Evolutionary conservation across 92 coral and sea anemone genomes (phyloP).

Genomic region (Heliopora coerulea): DNA sequence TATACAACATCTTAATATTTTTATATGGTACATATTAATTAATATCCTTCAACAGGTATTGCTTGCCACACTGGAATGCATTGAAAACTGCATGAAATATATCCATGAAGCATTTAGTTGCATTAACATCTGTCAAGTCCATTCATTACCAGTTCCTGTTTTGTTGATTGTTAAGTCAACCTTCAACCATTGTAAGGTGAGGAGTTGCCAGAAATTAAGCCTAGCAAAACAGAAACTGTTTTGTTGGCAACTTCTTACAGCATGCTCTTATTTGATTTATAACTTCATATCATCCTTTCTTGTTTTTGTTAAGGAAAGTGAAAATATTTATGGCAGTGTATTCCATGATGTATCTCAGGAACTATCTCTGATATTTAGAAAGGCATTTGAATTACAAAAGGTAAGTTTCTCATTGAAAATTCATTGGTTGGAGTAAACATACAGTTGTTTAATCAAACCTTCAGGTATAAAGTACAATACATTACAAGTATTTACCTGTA

Average conservation of each 20-base stretch:
- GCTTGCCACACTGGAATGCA: conserved; percentile 10
- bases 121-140: conserved; percentile 53
- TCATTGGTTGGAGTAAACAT: too few species aligned
- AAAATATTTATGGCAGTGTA: conserved; percentile 62
- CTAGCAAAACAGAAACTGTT: too few species aligned
- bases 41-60: conserved; percentile 3
- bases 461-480: too few species aligned
- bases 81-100: conserved; percentile 18
- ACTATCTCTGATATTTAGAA: conserved; percentile 74
- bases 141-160: conserved; percentile 70
- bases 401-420: conserved; percentile 53
- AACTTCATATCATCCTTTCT: background rate
- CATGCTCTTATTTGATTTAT: too few species aligned
- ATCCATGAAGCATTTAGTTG: conserved; percentile 17
- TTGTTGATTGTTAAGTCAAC: conserved; percentile 64
- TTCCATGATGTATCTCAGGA: conserved; percentile 77
- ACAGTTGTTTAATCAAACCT: too few species aligned
- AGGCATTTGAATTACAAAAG: conserved; percentile 85
- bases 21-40: too few species aligned
- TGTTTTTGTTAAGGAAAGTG: conserved; percentile 67
- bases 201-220: too few species aligned
- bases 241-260: too few species aligned
- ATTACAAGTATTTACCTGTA: too few species aligned
- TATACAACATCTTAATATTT: too few species aligned
- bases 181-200: conserved; percentile 85